phyloP scores from a whole-genome alignment of 1,140 invertebrate genomes.

The Drosophila tristis region DNA sequence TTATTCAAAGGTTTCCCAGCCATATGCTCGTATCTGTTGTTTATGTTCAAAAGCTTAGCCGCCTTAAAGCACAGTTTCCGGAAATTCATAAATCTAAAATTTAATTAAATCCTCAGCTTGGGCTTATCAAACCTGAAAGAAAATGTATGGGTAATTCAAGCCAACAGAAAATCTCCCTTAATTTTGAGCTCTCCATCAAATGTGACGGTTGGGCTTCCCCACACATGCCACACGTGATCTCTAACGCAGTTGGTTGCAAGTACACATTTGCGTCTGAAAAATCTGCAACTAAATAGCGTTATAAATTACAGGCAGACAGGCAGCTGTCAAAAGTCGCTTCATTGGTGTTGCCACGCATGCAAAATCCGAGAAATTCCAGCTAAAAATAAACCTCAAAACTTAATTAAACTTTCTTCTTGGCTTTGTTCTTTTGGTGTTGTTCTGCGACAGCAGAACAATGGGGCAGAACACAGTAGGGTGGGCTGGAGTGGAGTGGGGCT shows the following conservation, averaged over 20 bases:
- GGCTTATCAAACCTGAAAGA: conserved; percentile 19
- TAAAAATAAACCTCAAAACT: conserved; percentile 79
- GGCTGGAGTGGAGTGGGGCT: conserved; percentile 8
- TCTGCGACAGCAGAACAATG: conserved; percentile 19
- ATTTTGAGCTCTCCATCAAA: neutral
- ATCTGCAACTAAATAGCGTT: conserved; percentile 73
- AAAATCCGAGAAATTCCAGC: conserved; percentile 41
- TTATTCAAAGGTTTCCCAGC: conserved; percentile 28
- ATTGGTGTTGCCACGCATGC: conserved; percentile 54
- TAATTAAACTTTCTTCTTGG: conserved; percentile 69
- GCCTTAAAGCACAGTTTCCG: neutral
- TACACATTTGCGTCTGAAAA: conserved; percentile 32
- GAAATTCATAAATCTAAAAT: neutral
- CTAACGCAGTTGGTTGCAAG: too few species aligned
- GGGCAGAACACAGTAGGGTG: conserved; percentile 4
- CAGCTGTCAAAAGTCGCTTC: conserved; percentile 58
- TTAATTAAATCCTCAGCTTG: conserved; percentile 32
- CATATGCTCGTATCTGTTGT: neutral
- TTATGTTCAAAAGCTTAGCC: too few species aligned
- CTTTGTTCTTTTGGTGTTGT: conserved; percentile 16
- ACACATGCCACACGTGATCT: neutral
- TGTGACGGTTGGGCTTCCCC: conserved; percentile 25
- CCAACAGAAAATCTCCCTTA: neutral
- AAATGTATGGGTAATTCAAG: neutral
- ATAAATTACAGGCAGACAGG: conserved; percentile 63